Evolutionary conservation across 1,140 invertebrate genomes (phyloP), one percentile per base, ranked within the genome.

Genomic region (Drosophila obscura): DNA sequence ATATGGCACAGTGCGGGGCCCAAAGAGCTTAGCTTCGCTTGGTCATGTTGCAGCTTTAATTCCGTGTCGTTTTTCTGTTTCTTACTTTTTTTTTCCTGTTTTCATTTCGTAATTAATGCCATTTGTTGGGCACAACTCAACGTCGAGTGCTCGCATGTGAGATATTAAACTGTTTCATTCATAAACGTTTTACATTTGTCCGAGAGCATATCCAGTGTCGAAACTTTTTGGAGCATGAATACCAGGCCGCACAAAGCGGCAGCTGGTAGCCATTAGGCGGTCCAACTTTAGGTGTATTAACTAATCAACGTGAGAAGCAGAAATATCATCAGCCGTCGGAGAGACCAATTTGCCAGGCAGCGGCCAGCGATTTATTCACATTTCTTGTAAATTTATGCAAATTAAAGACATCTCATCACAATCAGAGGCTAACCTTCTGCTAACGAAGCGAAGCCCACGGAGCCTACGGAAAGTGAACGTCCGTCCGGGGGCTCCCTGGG

Each of bases 221-320:
- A 61, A 80, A 85, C 64, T 84, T 46, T 84, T 46, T 80, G 63
- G 77, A 87, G 81, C 81, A 84, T 84, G 77, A 87, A 77, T 60
- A 57, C 52, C 43, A 57, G 44, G 22, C 39, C 71, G 11, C 16
- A 43, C 61, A 67, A 75, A 65, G 45, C 53, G 39, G 28, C 51
- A 22, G 28, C 26, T 55, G 26, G 35, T 15, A 50, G 59, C 59
- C 59, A 57, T 53, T 77, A 46, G 58, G 60, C 55, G 52, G 31
- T 50, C 68, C 58, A 50, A 35, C 46, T 28, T 41, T 55, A 4
- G 22, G 22, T 24, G 26, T 43, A 60, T 45, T 24, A 28, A 57
- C 64, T 77, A 81, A 84, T 84, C 77, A 77, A 77, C 68, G 77
- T 84, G 81, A 85, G 81, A 84, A 84, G 61, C 52, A 57, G 41